These are phyloP conservation scores for Philopedon plagiatum DNA, from an alignment of 2,888 invertebrate genomes.

Conservation along the genomic window DNA sequence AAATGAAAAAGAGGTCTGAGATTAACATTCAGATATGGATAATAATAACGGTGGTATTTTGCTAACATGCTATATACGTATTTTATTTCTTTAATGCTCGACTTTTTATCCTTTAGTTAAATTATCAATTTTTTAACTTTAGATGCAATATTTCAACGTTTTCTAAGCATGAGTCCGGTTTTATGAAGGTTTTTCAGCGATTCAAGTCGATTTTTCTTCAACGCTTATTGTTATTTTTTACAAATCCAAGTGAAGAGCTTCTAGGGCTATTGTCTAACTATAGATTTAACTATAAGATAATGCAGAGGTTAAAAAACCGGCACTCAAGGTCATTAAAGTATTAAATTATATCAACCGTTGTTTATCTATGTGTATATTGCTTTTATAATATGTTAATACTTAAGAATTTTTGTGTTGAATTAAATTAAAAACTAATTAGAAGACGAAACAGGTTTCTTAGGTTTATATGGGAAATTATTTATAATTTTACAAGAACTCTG, in stretches of 20 bases:
- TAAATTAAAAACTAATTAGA: slow-evolving; percentile 44
- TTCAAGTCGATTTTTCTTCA: too few relatives aligned
- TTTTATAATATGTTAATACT: slow-evolving; percentile 40
- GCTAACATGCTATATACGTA: not conserved
- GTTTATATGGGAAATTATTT: slow-evolving; percentile 42
- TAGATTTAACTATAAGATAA: slow-evolving; percentile 6
- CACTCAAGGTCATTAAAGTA: slow-evolving; percentile 4
- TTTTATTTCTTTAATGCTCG: not conserved
- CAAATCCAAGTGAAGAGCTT: too few relatives aligned
- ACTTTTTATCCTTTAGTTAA: not conserved
- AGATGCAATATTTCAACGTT: too few relatives aligned
- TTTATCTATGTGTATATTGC: slow-evolving; percentile 33
- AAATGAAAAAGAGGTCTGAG: not conserved
- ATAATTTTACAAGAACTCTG: slow-evolving; percentile 37
- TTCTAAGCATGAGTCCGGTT: too few relatives aligned
- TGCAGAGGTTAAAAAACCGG: not conserved
- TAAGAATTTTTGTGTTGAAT: slow-evolving; percentile 38
- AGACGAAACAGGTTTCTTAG: slow-evolving; percentile 37
- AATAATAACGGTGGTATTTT: not conserved
- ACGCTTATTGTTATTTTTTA: too few relatives aligned
- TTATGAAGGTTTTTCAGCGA: too few relatives aligned
- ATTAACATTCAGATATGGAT: not conserved
- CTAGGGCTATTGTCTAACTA: too few relatives aligned
- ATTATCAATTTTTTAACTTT: not conserved
- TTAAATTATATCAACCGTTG: slow-evolving; percentile 3